Base-by-base conservation (phyloP, 2,113 vertebrate genomes). In the Ammodytes dubius region DNA sequence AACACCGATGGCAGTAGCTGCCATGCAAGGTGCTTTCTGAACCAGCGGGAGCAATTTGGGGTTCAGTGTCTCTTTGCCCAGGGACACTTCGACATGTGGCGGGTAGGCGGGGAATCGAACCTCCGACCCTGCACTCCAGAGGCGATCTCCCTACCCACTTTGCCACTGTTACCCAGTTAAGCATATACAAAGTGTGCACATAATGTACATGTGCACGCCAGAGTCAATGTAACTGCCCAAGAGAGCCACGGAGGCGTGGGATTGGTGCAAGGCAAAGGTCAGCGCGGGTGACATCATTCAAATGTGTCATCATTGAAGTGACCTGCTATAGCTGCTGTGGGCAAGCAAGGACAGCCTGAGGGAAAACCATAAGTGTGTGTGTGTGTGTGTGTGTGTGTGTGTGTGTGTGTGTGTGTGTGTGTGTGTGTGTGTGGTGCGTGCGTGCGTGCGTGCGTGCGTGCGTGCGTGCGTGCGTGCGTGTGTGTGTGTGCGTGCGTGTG, bases 261-360 rank as follows among this genome's bases (percentile, higher is more conserved):
- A 94, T 88, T 92, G 93, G 91, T 91, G 86, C 74, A 13, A 87
- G 85, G 81, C 86, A 90, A 90, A 92, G 92, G 91, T 93, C 91
- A 89, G 68, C 5, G 2, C 5, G 43, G 69, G 89, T 93, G 92
- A 94, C 90, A 93, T 93, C 93, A 92, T 93, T 92, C 90, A 89
- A 93, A 86, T 83, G 89, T 92, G 89, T 90, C 91, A 93, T 91
- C 88, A 91, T 88, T 88, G 85, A 88, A 92, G 86, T 86, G 68
- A 88, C 83, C 87, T 86, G 86, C 88, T 27, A 27, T 27, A 27
- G 27, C 27, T 91, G 75, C 64, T 86, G 54, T 75, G 84, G 75
- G 72, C 85, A 81, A 91, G 73, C 60, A 54, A 91, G 73, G 57
- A 54, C 1, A 19, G 81, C 90, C 85, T 79, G 54, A 77, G 88